phyloP scores from a whole-genome alignment of 2,888 invertebrate genomes.

The Pollenia angustigena region DNA sequence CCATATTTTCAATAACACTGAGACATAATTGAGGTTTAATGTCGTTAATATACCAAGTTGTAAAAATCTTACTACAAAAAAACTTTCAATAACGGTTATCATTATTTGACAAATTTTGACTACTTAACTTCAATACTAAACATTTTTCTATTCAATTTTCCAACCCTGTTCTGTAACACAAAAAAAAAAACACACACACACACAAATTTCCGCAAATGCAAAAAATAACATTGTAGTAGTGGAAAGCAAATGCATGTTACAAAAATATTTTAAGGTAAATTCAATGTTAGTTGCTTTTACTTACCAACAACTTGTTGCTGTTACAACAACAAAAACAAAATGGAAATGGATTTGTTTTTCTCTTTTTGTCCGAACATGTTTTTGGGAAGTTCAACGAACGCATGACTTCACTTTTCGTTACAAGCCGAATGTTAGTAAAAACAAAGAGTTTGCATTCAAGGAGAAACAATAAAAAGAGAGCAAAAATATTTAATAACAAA shows the following conservation, averaged over 20 bases:
- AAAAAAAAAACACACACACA: too few species aligned
- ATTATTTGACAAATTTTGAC: too few species aligned
- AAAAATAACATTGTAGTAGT: constrained; percentile 4
- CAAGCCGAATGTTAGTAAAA: not conserved
- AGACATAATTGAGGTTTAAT: too few species aligned
- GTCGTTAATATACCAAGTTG: too few species aligned
- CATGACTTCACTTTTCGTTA: constrained; percentile 56
- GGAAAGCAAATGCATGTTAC: constrained; percentile 18
- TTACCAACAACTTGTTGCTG: constrained; percentile 58
- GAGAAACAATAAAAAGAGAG: constrained; percentile 8
- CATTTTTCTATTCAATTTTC: not conserved
- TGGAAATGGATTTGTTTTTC: constrained; percentile 51
- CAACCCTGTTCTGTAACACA: not conserved
- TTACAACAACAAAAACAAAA: constrained; percentile 37
- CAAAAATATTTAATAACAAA: constrained; percentile 16
- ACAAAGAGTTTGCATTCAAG: not conserved
- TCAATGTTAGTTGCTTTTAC: constrained; percentile 58
- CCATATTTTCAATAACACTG: too few species aligned
- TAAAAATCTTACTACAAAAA: too few species aligned
- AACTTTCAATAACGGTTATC: too few species aligned
- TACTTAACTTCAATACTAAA: not conserved
- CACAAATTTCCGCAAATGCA: not conserved
- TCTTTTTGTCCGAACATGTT: constrained; percentile 56
- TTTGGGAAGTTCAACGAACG: constrained; percentile 72
- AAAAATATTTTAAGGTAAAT: constrained; percentile 62